phyloP scores from a whole-genome alignment of 2,797 vertebrate species.

The Tolypeutes matacus region DNA sequence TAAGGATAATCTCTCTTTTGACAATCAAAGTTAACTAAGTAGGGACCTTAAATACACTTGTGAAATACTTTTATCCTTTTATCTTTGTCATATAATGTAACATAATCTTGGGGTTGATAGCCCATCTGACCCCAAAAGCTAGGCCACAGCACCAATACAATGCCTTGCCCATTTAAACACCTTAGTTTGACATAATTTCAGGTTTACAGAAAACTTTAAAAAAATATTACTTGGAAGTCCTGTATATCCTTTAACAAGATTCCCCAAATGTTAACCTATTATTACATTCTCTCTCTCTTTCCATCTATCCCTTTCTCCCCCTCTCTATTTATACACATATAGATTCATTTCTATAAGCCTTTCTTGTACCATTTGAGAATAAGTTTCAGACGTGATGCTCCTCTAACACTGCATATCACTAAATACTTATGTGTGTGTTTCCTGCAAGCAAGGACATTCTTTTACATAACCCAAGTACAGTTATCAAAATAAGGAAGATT shows the following conservation, averaged over 20 bases:
- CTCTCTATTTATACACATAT: neutral
- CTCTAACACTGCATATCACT: neutral
- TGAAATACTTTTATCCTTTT: conserved; percentile 44
- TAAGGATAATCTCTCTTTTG: conserved; percentile 25
- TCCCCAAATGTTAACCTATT: neutral
- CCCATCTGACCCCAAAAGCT: neutral
- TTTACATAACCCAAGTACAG: conserved; percentile 26
- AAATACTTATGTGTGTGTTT: conserved; percentile 26
- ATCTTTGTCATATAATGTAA: neutral
- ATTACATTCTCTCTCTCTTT: neutral
- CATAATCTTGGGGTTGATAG: neutral
- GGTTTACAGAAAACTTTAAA: neutral
- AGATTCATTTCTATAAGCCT: neutral
- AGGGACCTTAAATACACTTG: neutral
- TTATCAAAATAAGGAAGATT: conserved; percentile 55
- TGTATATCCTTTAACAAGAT: neutral
- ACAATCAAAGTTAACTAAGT: conserved; percentile 42
- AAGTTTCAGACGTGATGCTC: conserved; percentile 4
- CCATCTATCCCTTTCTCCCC: neutral
- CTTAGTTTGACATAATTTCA: conserved; percentile 26
- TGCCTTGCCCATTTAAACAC: neutral
- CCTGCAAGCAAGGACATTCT: neutral
- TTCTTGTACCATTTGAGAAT: conserved; percentile 2
- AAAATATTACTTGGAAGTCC: neutral
- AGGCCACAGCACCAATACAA: neutral